These are phyloP conservation scores for Sarcophilus harrisii DNA, from an alignment of 2,797 vertebrate species.

Conservation along the genomic window DNA sequence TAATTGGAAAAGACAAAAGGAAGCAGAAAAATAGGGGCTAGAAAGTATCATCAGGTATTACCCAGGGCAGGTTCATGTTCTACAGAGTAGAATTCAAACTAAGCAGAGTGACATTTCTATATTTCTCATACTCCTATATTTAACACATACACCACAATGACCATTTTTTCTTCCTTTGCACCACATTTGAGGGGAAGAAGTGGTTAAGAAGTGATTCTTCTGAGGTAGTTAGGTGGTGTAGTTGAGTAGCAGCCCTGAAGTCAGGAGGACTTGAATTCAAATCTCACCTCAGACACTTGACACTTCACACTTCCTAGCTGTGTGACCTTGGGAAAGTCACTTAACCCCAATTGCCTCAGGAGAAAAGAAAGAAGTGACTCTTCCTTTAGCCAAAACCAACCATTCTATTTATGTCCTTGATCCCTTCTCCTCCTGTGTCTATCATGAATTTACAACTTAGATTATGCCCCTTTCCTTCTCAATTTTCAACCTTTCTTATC, in stretches of 20 bases:
- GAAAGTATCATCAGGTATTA: neutral
- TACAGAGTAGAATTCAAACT: neutral
- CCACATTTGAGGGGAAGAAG: neutral
- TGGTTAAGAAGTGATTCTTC: neutral
- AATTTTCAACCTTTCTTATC: neutral
- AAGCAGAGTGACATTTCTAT: neutral
- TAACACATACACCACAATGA: neutral
- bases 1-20: neutral
- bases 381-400: neutral
- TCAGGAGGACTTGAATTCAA: too few species aligned
- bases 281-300: too few species aligned
- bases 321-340: too few species aligned
- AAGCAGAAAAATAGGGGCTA: neutral
- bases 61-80: neutral
- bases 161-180: neutral
- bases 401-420: neutral
- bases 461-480: neutral
- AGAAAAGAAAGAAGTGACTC: neutral
- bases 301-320: too few species aligned
- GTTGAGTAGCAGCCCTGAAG: too few species aligned
- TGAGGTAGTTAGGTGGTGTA: too few species aligned
- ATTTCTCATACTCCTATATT: neutral
- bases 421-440: neutral
- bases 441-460: neutral
- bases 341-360: too few species aligned